Evolutionary conservation across 2,113 vertebrate species (phyloP), one percentile per base, ranked within the genome.

Genomic region (Xiphorhynchus elegans): DNA sequence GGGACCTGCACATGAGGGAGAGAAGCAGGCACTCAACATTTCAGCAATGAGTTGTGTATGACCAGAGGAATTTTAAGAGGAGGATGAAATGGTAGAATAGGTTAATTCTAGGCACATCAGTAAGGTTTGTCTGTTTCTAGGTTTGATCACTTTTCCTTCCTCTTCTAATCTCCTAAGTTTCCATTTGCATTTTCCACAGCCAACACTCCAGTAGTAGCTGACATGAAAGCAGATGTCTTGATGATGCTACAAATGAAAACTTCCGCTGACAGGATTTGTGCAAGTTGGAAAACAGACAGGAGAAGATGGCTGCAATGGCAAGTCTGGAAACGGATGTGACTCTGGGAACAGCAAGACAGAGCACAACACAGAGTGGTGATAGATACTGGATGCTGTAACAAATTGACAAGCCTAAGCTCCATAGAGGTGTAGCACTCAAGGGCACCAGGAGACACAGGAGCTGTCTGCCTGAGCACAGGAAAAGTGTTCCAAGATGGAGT

Each of bases 151-250:
- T 42, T 91, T 42, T 33, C 13, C 10, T 64, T 82, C 39, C 10
- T 60, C 19, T 94, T 83, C 44, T 31, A 33, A 37, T 49, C 29
- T 31, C 56, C 18, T 29, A 25, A 62, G 13, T 87, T 89, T 60
- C 49, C 37, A 10, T 69, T 58, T 81, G 8, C 3, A 24, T 86
- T 74, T 82, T 86, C 29, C 18, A 21, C 11, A 55, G 39, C 15
- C 29, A 53, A 35, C 10, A 17, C 7, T 90, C 80, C 0, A 47
- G 24, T 7, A 67, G 47, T 3, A 90, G 64, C 18, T 39, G 26
- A 10, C 13, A 49, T 11, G 44, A 50, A 93, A 92, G 26, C 26
- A 92, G 69, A 69, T 0, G 0, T 1, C 0, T 28, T 33, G 21
- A 18, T 52, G 35, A 37, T 33, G 49, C 31, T 39, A 23, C 26